A percentile compares a stretch with the other conserved stretches of the same genome.
phyloP scores from a whole-genome alignment of 2,888 invertebrate genomes.

The Phalera bucephala region DNA sequence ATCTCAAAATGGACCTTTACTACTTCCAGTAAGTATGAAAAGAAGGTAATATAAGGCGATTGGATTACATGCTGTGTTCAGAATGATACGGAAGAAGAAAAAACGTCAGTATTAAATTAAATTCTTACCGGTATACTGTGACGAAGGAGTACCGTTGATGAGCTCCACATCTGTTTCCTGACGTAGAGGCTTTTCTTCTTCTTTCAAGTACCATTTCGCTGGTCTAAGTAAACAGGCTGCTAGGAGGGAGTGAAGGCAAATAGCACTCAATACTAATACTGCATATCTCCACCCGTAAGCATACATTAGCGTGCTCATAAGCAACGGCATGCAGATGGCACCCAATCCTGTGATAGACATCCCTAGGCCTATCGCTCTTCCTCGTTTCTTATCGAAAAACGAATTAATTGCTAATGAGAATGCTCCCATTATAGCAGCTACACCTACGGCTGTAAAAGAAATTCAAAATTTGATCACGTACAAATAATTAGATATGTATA shows the following conservation, averaged over 20 bases:
- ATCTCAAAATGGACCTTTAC: too few species aligned
- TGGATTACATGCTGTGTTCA: too few species aligned
- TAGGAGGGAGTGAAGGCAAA: constrained; percentile 84
- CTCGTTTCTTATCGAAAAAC: constrained; percentile 85
- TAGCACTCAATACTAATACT: constrained; percentile 83
- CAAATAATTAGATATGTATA: too few species aligned
- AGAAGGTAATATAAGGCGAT: too few species aligned
- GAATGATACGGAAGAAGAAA: too few species aligned
- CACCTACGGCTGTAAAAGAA: constrained; percentile 84
- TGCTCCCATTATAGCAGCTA: constrained; percentile 83
- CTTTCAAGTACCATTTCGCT: constrained; percentile 85
- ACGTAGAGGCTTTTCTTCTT: constrained; percentile 63
- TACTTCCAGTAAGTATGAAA: too few species aligned
- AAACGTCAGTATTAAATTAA: too few species aligned
- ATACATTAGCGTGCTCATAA: constrained; percentile 81
- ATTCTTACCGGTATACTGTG: constrained; percentile 50
- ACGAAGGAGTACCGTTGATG: constrained; percentile 53
- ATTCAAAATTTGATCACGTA: neutral
- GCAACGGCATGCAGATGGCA: constrained; percentile 85
- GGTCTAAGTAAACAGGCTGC: constrained; percentile 86
- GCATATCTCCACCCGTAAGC: constrained; percentile 84
- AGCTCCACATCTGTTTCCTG: constrained; percentile 50
- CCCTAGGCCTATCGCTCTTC: constrained; percentile 84
- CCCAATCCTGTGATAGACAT: constrained; percentile 87
- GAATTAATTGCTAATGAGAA: constrained; percentile 86